These are phyloP conservation scores for Lagria hirta DNA, from an alignment of 2,888 invertebrate genomes.

Conservation along the genomic window DNA sequence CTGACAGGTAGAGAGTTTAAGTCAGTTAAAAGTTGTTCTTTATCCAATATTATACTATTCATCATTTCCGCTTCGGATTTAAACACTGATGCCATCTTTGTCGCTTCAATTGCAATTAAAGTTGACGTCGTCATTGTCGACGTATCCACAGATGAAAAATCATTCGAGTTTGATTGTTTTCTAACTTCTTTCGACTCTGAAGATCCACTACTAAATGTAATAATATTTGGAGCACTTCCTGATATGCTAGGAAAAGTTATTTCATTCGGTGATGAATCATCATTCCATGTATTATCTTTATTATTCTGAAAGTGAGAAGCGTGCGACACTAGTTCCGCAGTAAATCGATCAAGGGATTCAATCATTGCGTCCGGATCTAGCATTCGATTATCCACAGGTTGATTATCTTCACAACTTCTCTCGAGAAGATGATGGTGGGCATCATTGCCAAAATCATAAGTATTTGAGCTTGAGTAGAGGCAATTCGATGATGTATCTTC, in stretches of 20 bases:
- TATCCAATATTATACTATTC: conserved; percentile 66
- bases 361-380: conserved; percentile 68
- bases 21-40: conserved; percentile 66
- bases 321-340: conserved; percentile 65
- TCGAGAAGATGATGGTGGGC: conserved; percentile 41
- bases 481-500: conserved; percentile 3
- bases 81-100: conserved; percentile 64
- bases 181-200: conserved; percentile 30
- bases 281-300: conserved; percentile 75
- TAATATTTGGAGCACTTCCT: conserved; percentile 70
- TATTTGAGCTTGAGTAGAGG: conserved; percentile 27
- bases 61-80: conserved; percentile 58
- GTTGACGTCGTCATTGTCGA: conserved; percentile 69
- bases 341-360: conserved; percentile 66
- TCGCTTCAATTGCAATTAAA: conserved; percentile 74
- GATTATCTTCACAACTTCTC: conserved; percentile 43
- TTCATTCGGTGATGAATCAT: conserved; percentile 76
- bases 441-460: conserved; percentile 24
- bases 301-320: conserved; percentile 63
- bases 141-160: conserved; percentile 55
- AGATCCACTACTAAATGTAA: conserved; percentile 65
- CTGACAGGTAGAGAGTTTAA: conserved; percentile 62
- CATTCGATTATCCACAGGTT: conserved; percentile 49
- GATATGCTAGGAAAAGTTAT: conserved; percentile 81
- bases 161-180: conserved; percentile 41